Percentiles rank a stretch among this genome's conserved stretches.
Conservation (phyloP, 1,140 invertebrate species). For the Diorhabda elongata region DNA sequence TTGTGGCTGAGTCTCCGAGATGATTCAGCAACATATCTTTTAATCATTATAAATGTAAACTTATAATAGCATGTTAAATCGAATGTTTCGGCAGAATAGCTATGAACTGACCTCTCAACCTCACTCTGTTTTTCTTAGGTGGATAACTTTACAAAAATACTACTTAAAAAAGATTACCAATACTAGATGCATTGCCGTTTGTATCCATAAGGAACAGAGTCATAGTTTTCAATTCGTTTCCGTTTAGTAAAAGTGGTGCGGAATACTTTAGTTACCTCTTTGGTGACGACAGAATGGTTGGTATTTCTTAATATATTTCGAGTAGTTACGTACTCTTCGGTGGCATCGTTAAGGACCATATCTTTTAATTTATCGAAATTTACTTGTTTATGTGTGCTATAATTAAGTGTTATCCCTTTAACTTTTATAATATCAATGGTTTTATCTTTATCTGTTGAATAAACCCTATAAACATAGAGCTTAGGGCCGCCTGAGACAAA, state of each 20-base stretch:
- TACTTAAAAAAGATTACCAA: neutral
- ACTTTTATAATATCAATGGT: slow-evolving; percentile 14
- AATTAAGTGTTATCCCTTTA: slow-evolving; percentile 17
- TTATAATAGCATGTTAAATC: neutral
- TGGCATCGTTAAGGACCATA: slow-evolving; percentile 7
- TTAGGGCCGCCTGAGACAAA: slow-evolving; percentile 29
- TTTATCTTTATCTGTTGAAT: neutral
- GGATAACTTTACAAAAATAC: neutral
- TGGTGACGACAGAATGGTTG: neutral
- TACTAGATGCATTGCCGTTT: neutral
- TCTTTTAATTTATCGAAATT: slow-evolving; percentile 17
- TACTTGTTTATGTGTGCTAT: slow-evolving; percentile 9
- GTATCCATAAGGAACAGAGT: slow-evolving; percentile 7
- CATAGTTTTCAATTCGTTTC: slow-evolving; percentile 3
- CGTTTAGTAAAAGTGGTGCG: slow-evolving; percentile 10
- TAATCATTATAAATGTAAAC: too few relatives aligned
- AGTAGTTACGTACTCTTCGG: slow-evolving; percentile 5
- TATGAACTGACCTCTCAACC: neutral
- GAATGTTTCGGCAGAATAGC: neutral
- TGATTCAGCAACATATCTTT: too few relatives aligned
- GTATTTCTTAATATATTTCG: slow-evolving; percentile 8
- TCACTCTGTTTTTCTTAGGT: neutral
- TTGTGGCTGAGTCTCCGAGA: too few relatives aligned
- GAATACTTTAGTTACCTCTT: slow-evolving; percentile 7
- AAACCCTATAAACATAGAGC: slow-evolving; percentile 19